Evolutionary conservation across 1,140 invertebrate species (phyloP).

Genomic region (Drosophila equinoxialis): DNA sequence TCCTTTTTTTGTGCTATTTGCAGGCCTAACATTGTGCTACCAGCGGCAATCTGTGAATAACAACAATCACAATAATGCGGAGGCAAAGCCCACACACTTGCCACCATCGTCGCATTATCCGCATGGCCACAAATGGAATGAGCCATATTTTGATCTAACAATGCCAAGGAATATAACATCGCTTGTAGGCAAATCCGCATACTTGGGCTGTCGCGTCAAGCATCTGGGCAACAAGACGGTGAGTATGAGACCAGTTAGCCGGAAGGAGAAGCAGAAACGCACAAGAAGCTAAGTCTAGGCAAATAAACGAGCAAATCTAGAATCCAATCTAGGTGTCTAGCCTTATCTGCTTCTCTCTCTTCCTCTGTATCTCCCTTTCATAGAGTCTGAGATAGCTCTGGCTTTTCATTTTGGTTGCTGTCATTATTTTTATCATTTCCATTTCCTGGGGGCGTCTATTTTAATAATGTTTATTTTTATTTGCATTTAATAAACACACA

Average conservation of each 20-base stretch:
- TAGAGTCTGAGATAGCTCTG: not conserved
- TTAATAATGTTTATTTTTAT: constrained; percentile 81
- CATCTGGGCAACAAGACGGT: constrained; percentile 95
- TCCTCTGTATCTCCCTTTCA: not conserved
- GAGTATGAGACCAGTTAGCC: constrained; percentile 38
- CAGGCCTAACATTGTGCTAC: constrained; percentile 79
- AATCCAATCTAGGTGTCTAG: constrained; percentile 4
- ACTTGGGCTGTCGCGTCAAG: constrained; percentile 92
- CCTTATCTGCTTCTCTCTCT: not conserved
- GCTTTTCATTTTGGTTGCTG: constrained; percentile 3
- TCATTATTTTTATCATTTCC: constrained; percentile 16
- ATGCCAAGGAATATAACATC: constrained; percentile 92
- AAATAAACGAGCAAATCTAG: constrained; percentile 7
- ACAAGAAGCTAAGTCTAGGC: constrained; percentile 14
- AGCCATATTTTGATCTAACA: constrained; percentile 93
- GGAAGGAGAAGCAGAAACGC: not conserved
- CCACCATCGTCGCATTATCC: constrained; percentile 75
- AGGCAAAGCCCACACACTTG: constrained; percentile 77
- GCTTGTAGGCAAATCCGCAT: constrained; percentile 93
- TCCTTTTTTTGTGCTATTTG: constrained; percentile 27
- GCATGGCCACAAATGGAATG: constrained; percentile 82
- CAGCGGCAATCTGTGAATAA: constrained; percentile 76
- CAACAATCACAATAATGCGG: constrained; percentile 75
- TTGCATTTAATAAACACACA: constrained; percentile 78
- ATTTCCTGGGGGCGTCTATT: constrained; percentile 55